Evolutionary conservation across 2,113 vertebrate genomes (phyloP).

Genomic region (Ovis aries): DNA sequence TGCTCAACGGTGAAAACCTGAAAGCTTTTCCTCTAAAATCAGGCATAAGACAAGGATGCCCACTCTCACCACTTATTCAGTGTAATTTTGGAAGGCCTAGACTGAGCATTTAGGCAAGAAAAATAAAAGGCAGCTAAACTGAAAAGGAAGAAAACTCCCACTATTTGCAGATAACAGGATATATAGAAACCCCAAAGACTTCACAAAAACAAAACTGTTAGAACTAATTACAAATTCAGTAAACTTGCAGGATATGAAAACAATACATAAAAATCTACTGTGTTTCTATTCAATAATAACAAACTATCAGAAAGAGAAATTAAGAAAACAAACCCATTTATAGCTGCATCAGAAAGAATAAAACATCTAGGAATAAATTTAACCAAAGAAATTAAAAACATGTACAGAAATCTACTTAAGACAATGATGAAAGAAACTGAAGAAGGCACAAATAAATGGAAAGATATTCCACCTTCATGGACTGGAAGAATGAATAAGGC

Average conservation of each 20-base stretch:
- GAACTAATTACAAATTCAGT: neutral
- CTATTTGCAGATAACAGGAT: neutral
- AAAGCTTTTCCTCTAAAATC: neutral
- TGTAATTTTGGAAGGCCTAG: neutral
- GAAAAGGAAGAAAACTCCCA: neutral
- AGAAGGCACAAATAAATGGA: neutral
- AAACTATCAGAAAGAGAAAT: neutral
- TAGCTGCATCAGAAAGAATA: neutral
- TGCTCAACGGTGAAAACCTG: neutral
- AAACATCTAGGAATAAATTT: neutral
- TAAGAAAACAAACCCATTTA: neutral
- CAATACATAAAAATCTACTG: neutral
- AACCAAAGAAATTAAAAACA: neutral
- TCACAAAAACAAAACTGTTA: neutral
- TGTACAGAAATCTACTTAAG: neutral
- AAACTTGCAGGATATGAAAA: neutral
- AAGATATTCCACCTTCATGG: neutral
- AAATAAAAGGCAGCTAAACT: neutral
- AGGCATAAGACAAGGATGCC: neutral
- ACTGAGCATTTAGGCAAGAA: neutral
- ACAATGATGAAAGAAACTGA: neutral
- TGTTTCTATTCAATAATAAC: neutral
- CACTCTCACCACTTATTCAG: neutral
- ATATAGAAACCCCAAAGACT: neutral
- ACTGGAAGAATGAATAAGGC: neutral